These are phyloP conservation scores for Aphelinus atriplicis DNA, from an alignment of 1,140 invertebrate genomes.

Conservation along the genomic window DNA sequence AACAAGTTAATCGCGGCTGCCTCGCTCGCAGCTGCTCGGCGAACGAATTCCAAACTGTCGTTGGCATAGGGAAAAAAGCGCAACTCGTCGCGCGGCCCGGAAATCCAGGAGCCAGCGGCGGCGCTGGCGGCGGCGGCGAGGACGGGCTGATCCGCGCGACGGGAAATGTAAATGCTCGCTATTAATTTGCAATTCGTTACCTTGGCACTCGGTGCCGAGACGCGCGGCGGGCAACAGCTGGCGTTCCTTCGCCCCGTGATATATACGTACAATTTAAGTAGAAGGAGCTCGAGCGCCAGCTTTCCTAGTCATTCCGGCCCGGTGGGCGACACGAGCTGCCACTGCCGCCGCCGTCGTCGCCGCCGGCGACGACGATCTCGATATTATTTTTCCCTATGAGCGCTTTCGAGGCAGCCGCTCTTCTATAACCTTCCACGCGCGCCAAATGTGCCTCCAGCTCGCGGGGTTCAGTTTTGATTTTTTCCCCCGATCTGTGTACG, in stretches of 20 bases:
- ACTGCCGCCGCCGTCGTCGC: no score
- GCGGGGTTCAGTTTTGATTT: no score
- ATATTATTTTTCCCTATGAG: constrained; percentile 10
- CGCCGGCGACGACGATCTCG: not conserved
- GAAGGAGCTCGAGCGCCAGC: constrained; percentile 12
- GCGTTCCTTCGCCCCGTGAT: constrained; percentile 24
- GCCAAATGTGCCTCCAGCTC: no score
- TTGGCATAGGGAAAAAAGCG: no score
- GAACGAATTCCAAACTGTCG: no score
- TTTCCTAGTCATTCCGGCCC: constrained; percentile 23
- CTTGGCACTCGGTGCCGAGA: not conserved
- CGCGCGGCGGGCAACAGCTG: constrained; percentile 51
- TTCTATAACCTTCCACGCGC: no score
- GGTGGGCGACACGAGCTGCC: no score
- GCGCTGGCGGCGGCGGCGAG: not conserved
- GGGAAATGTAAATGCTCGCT: constrained; percentile 55
- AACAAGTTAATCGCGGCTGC: no score
- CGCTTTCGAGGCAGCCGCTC: no score
- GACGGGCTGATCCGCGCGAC: not conserved
- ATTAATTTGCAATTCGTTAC: constrained; percentile 61
- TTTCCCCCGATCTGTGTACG: no score
- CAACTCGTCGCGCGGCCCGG: not conserved
- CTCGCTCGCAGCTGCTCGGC: no score
- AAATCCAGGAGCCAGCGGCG: not conserved
- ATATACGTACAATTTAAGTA: constrained; percentile 32